Conservation (phyloP, 2,113 vertebrate genomes). For the Tachuris rubrigastra region DNA sequence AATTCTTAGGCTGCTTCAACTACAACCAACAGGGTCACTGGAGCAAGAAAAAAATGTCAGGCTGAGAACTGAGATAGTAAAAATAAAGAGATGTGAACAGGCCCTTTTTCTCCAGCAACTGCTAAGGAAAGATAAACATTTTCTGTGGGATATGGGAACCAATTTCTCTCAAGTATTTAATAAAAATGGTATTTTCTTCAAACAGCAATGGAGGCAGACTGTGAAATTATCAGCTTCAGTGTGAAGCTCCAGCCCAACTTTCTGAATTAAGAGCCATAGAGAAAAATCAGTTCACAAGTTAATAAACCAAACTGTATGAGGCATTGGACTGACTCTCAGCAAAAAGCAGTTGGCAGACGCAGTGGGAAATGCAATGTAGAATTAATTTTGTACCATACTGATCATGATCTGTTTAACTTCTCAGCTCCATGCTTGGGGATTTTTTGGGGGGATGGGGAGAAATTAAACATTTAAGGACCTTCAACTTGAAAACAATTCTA, state of each 20-base stretch:
- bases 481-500: not conserved
- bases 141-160: not conserved
- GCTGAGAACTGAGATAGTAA: too few species aligned
- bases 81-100: too few species aligned
- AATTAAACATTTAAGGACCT: not conserved
- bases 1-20: not conserved
- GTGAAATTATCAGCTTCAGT: not conserved
- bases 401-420: not conserved
- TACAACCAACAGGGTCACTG: not conserved
- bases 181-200: not conserved
- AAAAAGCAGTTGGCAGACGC: not conserved
- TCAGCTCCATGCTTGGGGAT: rapidly evolving
- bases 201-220: not conserved
- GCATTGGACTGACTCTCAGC: not conserved
- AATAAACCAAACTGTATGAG: not conserved
- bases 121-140: not conserved
- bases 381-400: not conserved
- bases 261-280: not conserved
- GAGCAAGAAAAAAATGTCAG: not conserved
- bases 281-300: not conserved
- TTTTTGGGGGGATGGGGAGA: rapidly evolving
- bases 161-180: not conserved
- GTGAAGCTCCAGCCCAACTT: not conserved
- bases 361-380: not conserved
- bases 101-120: too few species aligned